Base-by-base conservation (phyloP, 2,888 invertebrate genomes). In the Amphipoea lucens region DNA sequence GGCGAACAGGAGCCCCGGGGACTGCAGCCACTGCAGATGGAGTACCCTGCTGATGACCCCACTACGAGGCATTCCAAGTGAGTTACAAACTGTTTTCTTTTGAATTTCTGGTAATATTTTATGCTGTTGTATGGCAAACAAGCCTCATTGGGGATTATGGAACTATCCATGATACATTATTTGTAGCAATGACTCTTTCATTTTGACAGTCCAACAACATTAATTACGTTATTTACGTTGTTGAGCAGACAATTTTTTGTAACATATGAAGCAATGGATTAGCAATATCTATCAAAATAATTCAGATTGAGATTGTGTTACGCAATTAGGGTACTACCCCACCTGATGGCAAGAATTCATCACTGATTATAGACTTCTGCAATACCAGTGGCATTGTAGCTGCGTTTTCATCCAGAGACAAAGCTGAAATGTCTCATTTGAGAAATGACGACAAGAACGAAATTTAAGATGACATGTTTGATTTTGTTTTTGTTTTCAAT, bases 1-100 rank as follows among this genome's bases (percentile, higher is more conserved):
- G 95, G 93, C 0, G 96, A 96, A 71, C 95, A 95, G 75, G 96
- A 96, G 76, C 94, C 94, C 0, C 94, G 96, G 2, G 95, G 94
- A 2, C 88, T 95, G 72, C 96, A 96, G 90, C 92, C 93, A 0
- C 78, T 95, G 36, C 95, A 93, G 79, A 85, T 91, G 86, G 96
- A 96, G 69, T 96, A 96, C 79, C 90, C 95, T 0, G 90, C 94
- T 66, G 96, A 96, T 45, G 96, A 97, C 40, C 93, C 95, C 9
- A 91, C 90, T 57, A 88, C 94, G 67, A 93, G 96, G 76, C 96
- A 96, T 81, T 92, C 89, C 85, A 96, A 96, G 96, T 96, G 84
- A 93, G 95, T 92, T 73, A n/a, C 40, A 65, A 20, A 65, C 23
- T 9, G 1, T 23, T 11, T 29, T 42, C n/a, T 48, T 57, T 23